Evolutionary conservation across 2,888 invertebrate species (phyloP).

Genomic region (Biston betularia): DNA sequence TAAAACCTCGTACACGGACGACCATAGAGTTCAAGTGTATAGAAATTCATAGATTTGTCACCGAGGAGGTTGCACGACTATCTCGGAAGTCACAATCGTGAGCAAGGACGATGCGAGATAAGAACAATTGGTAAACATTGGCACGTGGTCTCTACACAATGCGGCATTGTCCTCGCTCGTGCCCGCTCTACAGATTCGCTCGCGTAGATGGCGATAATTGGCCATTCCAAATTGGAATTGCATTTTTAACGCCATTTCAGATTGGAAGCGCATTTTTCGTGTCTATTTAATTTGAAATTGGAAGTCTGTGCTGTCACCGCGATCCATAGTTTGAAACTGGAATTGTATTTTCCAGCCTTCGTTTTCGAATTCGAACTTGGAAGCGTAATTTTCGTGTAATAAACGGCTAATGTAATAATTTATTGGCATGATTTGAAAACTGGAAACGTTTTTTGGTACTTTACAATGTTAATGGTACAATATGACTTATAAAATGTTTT

Average conservation of each 20-base stretch:
- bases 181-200: conserved; percentile 38
- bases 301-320: neutral
- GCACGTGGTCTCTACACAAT: conserved; percentile 60
- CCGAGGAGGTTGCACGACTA: conserved; percentile 35
- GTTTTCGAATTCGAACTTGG: no score
- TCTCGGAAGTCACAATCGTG: conserved; percentile 41
- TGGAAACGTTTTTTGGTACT: no score
- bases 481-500: no score
- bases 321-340: neutral
- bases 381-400: no score
- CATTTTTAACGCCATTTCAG: conserved; percentile 31
- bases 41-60: conserved; percentile 33
- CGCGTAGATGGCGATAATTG: conserved; percentile 37
- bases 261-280: conserved; percentile 19
- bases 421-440: no score
- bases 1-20: neutral
- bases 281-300: conserved; percentile 16
- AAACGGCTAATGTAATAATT: no score
- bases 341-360: neutral
- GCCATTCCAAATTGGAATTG: conserved; percentile 27
- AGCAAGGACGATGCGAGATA: conserved; percentile 68
- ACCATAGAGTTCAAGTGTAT: conserved; percentile 5
- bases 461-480: no score
- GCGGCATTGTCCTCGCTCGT: conserved; percentile 57
- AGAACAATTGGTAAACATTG: conserved; percentile 66